A percentile compares a stretch with the other conserved stretches of the same genome.
These are phyloP conservation scores for Microctenopoma lineatum DNA, from an alignment of 2,797 vertebrate genomes.

Conservation along the genomic window DNA sequence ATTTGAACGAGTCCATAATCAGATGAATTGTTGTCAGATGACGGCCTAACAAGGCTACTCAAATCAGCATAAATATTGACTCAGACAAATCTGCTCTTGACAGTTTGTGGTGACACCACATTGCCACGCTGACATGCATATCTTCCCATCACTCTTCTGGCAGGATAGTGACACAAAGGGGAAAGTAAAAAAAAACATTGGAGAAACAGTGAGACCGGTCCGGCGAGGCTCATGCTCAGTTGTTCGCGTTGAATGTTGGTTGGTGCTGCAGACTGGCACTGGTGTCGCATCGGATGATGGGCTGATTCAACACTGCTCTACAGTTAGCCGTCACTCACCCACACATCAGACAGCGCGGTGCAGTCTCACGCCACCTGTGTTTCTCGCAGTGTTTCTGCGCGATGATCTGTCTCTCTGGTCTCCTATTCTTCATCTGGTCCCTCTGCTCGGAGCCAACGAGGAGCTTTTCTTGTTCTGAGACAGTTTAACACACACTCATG, in stretches of 20 bases:
- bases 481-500: conserved; percentile 3
- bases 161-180: conserved; percentile 39
- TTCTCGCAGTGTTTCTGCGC: conserved; percentile 32
- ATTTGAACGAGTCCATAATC: conserved; percentile 60
- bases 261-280: conserved; percentile 47
- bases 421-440: conserved; percentile 38
- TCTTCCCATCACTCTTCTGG: conserved; percentile 28
- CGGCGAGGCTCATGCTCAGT: conserved; percentile 23
- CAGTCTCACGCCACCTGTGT: conserved; percentile 68
- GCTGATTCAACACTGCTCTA: conserved; percentile 64
- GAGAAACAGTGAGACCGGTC: conserved; percentile 7
- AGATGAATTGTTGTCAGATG: conserved; percentile 59
- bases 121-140: conserved; percentile 41
- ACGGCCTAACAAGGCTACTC: conserved; percentile 56
- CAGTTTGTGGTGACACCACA: conserved; percentile 42
- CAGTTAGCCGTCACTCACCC: conserved; percentile 75
- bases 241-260: conserved; percentile 22
- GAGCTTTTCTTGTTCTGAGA: conserved; percentile 21
- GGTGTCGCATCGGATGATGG: conserved; percentile 67
- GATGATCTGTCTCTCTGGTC: conserved; percentile 50
- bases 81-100: conserved; percentile 47
- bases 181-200: conserved; percentile 37
- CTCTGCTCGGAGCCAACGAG: conserved; percentile 28
- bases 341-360: conserved; percentile 57
- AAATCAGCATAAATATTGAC: conserved; percentile 57